These are phyloP conservation scores for Chloroceryle amazona DNA, from an alignment of 2,797 vertebrate species.

Conservation along the genomic window DNA sequence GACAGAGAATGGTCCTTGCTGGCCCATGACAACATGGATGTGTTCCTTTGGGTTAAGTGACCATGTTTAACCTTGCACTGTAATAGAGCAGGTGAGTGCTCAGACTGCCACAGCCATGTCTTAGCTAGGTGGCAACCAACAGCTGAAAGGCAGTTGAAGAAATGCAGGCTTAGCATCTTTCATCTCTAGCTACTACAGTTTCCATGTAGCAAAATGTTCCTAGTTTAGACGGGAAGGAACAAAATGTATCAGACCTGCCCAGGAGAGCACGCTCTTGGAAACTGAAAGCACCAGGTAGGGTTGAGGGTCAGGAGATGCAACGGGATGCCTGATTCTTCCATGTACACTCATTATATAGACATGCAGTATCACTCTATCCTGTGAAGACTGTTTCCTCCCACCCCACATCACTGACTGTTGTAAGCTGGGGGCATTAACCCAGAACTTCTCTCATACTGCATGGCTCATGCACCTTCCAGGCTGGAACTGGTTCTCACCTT, in stretches of 20 bases:
- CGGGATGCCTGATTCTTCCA: background rate
- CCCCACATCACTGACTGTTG: rapidly evolving
- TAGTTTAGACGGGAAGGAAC: background rate
- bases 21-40: rapidly evolving
- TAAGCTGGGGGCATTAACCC: background rate
- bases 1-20: rapidly evolving
- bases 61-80: background rate
- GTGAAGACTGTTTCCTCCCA: background rate
- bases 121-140: background rate
- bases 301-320: background rate
- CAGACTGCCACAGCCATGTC: background rate
- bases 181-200: background rate
- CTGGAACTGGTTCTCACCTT: rapidly evolving
- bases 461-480: background rate
- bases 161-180: background rate
- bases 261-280: rapidly evolving
- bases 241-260: background rate
- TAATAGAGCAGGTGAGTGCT: rapidly evolving
- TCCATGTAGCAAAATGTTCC: rapidly evolving
- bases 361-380: too few relatives aligned
- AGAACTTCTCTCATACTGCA: background rate
- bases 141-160: background rate
- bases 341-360: rapidly evolving
- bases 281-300: background rate
- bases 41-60: background rate